Base-by-base conservation (phyloP, 1,140 invertebrate genomes). In the Drosophila dunni region DNA sequence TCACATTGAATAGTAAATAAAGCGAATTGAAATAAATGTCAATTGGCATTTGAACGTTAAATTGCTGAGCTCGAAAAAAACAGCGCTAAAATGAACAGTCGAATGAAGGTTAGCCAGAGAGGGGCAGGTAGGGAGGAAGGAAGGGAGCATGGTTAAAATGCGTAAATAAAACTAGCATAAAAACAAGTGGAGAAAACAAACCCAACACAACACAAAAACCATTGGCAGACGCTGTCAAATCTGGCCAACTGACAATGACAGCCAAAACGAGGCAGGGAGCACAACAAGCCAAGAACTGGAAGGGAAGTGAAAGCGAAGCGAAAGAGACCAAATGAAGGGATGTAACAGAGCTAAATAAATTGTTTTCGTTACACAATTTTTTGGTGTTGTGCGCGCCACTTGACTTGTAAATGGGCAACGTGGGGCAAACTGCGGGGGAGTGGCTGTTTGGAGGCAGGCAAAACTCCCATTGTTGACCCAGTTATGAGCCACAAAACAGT, bases 321-420 rank as follows among this genome's bases (percentile, higher is more conserved):
- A 24, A 24, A 24, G 24, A 24, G 24, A 29, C 4, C 24, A 6
- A 29, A 29, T 29, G 24, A n/a, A 42, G 40, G 40, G n/a, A 42
- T 42, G 40, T 77, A 79, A 20, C 65, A 78, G 65, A 69, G 83
- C 77, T 74, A 83, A 89, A 88, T 88, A 88, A 88, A 88, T 88
- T 88, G 84, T 88, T 88, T 88, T 83, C 44, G 83, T 73, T 86
- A 88, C 65, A 82, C 65, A 83, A 80, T 83, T 88, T 88, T 83
- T 85, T 81, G 82, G 75, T 88, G 79, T 89, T 88, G 53, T 78
- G 68, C 69, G 62, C 73, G 80, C 79, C 83, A 88, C 83, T 88
- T 88, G 83, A 88, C 83, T 88, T 88, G 79, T 80, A 83, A 88
- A 80, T 81, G 84, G 79, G 84, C 79, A 62, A 72, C 66, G 70